Base-by-base conservation (phyloP, 2,888 invertebrate species). In the Drosophila formosana region DNA sequence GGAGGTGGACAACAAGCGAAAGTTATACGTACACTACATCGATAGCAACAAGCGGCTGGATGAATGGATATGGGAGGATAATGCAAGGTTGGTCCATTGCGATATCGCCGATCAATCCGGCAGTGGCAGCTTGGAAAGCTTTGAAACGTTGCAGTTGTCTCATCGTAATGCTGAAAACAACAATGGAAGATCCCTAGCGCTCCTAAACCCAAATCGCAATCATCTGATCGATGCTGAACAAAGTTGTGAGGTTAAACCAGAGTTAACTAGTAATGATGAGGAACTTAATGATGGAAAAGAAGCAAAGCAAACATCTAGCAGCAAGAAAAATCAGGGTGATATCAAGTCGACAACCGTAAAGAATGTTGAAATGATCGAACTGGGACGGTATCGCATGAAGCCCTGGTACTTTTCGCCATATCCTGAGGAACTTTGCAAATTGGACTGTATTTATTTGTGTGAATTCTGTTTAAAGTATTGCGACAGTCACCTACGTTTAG, bases 381-480 rank as follows among this genome's bases (percentile, higher is more conserved):
- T 99, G 71, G 99, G 99, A 11, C 94, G 95, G 76, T 96, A 98
- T 92, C 94, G 98, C 82, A 99, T 99, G 83, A 96, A 98, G 88
- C 99, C 99, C 0, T 99, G 99, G 99, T 99, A 99, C 93, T 99
- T 99, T 92, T 98, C 99, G 28, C 99, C 99, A 0, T 99, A 99
- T 92, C 99, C 99, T 9, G 97, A 98, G 95, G 97, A 97, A 94
- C 95, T 97, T 94, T 96, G 97, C 41, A 95, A 96, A 89, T 93
- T 96, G 83, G 93, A 95, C 1, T 98, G 98, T 92, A 98, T 99
- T 84, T 99, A 98, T 93, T 98, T 99, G 75, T 99, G 99, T 93
- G 99, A 99, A 94, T 99, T 98, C 92, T 99, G 99, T 93, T 94
- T 99, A 57, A 99, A 99, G 91, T 99, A 98, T 92, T 95, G 98